Percentiles rank a stretch among this genome's conserved stretches.
Conservation (phyloP, 2,113 vertebrate genomes). For the Poicephalus meyeri region DNA sequence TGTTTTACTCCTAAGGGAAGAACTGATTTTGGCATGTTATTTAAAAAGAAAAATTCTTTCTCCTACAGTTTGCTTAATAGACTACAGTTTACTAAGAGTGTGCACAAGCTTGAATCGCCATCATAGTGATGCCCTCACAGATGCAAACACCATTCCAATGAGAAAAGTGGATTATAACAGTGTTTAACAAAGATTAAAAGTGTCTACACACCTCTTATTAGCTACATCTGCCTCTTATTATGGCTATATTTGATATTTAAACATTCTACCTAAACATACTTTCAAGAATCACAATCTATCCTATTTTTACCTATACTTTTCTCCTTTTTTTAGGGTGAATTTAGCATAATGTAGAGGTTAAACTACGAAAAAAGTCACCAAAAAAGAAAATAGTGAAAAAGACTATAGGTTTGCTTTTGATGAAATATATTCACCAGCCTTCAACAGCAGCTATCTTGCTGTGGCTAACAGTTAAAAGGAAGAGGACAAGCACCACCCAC, state of each 20-base stretch:
- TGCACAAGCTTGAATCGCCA: accelerated
- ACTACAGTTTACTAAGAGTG: background rate
- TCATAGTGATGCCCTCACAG: background rate
- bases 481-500: background rate
- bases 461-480: background rate
- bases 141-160: background rate
- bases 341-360: background rate
- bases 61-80: background rate
- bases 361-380: background rate
- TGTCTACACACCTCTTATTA: background rate
- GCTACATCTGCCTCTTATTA: background rate
- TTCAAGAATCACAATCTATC: background rate
- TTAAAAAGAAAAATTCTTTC: background rate
- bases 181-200: background rate
- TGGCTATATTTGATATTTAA: background rate
- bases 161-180: background rate
- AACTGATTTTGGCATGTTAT: background rate
- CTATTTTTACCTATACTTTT: background rate
- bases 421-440: background rate
- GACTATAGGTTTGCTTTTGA: background rate
- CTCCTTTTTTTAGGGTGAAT: background rate
- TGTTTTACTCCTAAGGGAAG: background rate
- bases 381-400: background rate
- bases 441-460: background rate
- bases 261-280: background rate